Percentiles rank a stretch among this genome's conserved stretches.
Conservation (phyloP, 2,113 vertebrate genomes). For the Hiodon tergisus region DNA sequence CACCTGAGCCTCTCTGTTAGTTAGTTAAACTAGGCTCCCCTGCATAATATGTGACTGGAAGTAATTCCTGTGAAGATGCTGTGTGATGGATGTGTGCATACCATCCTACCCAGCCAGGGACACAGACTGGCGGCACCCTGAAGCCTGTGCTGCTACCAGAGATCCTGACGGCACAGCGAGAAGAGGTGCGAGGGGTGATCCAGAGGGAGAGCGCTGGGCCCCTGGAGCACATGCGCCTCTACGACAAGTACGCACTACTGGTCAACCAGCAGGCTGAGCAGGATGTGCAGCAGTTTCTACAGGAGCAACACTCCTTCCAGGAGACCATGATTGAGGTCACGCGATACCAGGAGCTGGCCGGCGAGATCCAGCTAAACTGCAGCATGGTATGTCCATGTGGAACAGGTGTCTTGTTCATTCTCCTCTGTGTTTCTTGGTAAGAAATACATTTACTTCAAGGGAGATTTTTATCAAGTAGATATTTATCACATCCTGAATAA, state of each 20-base stretch:
- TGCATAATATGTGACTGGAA: no score
- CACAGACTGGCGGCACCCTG: constrained; percentile 47
- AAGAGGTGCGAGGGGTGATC: constrained; percentile 62
- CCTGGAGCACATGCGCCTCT: constrained; percentile 61
- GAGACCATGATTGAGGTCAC: constrained; percentile 66
- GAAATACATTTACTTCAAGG: no score
- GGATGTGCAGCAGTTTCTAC: constrained; percentile 68
- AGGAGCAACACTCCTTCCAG: constrained; percentile 64
- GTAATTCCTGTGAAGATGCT: neutral
- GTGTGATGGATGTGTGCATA: neutral
- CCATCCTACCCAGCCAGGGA: constrained; percentile 46
- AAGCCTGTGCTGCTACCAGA: constrained; percentile 71
- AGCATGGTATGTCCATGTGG: constrained; percentile 60
- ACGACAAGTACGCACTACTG: constrained; percentile 71
- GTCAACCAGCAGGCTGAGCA: constrained; percentile 68
- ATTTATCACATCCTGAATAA: no score
- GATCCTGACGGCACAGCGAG: constrained; percentile 62
- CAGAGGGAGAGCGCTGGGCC: constrained; percentile 61
- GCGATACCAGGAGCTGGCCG: constrained; percentile 67
- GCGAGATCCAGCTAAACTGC: constrained; percentile 70
- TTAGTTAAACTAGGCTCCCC: no score
- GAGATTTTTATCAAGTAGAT: no score
- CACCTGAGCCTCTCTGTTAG: neutral
- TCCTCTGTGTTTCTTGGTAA: no score
- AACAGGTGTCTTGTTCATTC: no score